phyloP scores from a whole-genome alignment of 2,113 vertebrate species.

The Pelvicachromis taeniatus region DNA sequence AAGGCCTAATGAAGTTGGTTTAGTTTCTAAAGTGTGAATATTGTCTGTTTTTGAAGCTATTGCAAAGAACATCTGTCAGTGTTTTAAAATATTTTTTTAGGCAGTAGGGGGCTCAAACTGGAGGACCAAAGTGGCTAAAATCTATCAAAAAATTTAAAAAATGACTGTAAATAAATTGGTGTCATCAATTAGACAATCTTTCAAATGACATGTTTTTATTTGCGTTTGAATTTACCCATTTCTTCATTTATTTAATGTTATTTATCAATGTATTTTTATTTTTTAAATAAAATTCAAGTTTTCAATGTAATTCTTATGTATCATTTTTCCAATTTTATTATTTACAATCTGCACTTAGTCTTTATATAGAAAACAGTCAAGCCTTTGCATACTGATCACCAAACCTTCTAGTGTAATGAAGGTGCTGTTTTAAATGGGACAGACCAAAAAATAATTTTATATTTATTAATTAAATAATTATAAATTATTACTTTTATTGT shows the following conservation, averaged over 20 bases:
- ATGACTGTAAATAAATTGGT: not conserved
- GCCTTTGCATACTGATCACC: not conserved
- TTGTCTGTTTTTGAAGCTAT: not conserved
- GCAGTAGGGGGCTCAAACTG: not conserved
- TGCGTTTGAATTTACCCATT: not conserved
- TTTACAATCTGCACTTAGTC: not conserved
- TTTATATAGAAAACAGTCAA: not conserved
- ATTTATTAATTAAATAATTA: not conserved
- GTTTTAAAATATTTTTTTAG: not conserved
- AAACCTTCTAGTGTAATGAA: not conserved
- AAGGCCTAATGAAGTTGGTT: not conserved
- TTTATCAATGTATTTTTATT: not conserved
- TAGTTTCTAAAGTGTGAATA: not conserved
- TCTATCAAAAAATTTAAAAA: not conserved
- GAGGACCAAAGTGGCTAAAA: not conserved
- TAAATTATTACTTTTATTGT: not conserved
- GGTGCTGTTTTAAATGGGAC: not conserved
- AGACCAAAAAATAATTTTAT: not conserved
- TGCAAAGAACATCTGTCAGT: not conserved
- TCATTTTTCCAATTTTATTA: not conserved
- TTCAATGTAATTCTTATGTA: not conserved
- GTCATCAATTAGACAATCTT: not conserved
- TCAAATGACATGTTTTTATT: not conserved
- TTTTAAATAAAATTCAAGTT: not conserved
- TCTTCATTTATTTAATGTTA: not conserved